Base-by-base conservation (phyloP, 2,797 vertebrate species). In the Manis javanica region DNA sequence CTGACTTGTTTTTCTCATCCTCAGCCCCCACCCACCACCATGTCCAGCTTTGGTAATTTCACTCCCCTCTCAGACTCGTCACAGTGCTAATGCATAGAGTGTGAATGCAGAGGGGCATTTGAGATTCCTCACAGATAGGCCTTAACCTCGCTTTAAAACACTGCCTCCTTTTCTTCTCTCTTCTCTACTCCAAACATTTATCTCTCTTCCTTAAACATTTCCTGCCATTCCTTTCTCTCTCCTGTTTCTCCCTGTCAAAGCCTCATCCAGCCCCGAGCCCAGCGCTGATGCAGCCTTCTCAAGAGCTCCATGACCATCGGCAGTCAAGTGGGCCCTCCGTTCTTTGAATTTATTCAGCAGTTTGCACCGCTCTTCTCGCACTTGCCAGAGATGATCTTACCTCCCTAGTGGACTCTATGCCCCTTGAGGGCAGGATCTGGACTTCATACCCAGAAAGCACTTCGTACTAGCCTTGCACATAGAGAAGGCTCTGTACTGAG, bases 1-100 rank as follows among this genome's bases (percentile, higher is more conserved):
- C 74, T 12, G 24, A 46, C 19, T 42, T 2, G 29, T 39, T 34
- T 26, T 42, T 66, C 26, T 85, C 66, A 1, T 53, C 69, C 10
- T 0, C 46, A n/a, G 21, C 7, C 21, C n/a, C 24, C 2, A 31
- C 29, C n/a, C 2, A 0, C 15, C 2, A 29, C 29, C 21, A 18
- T 7, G 3, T 9, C 63, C 63, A 2, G 7, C 18, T 18, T 6
- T n/a, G 14, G 12, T 14, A 9, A 31, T 37, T 51, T 59, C 55
- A 14, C 6, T 37, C 2, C 6, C 11, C n/a, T 66, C 13, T 53
- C 26, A 13, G 57, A 51, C 63, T 34, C 11, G 59, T 39, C 19
- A 19, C 21, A 5, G 16, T 23, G 71, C 49, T 34, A 59, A 4
- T 12, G 63, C n/a, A 13, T 2, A 37, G 13, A 26, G 6, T 18